Evolutionary conservation across 2,888 invertebrate genomes (phyloP).

Genomic region (Drosophila maculinotata): DNA sequence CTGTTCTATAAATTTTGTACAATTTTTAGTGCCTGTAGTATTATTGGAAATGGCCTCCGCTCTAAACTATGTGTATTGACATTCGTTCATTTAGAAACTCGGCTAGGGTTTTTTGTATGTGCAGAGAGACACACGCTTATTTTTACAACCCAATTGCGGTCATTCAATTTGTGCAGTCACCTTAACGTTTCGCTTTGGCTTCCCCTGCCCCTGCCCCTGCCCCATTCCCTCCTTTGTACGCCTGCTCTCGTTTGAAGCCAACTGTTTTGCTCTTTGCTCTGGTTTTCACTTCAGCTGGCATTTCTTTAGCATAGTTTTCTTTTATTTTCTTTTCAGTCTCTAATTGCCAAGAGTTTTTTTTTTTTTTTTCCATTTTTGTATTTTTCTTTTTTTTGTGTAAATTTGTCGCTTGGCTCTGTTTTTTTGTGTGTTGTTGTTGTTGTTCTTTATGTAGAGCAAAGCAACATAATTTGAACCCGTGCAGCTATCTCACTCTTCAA

Average conservation of each 20-base stretch:
- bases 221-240: too few species aligned
- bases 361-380: slow-evolving; percentile 4
- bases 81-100: background rate
- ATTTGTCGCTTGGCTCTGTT: slow-evolving; percentile 41
- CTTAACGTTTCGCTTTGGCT: slow-evolving; percentile 36
- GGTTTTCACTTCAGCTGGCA: slow-evolving; percentile 54
- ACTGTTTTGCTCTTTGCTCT: slow-evolving; percentile 49
- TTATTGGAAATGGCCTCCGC: background rate
- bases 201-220: background rate
- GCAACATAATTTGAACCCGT: slow-evolving; percentile 28
- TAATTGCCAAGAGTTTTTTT: slow-evolving; percentile 39
- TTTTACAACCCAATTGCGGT: slow-evolving; percentile 56
- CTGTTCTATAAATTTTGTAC: too few species aligned
- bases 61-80: background rate
- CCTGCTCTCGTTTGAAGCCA: background rate
- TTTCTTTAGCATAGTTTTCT: slow-evolving; percentile 43
- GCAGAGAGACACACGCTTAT: slow-evolving; percentile 1
- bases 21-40: too few species aligned
- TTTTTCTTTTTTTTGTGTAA: slow-evolving; percentile 22
- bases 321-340: slow-evolving; percentile 36
- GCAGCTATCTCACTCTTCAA: background rate
- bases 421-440: slow-evolving; percentile 24
- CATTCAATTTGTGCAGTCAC: slow-evolving; percentile 55
- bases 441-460: slow-evolving; percentile 57
- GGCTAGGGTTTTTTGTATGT: slow-evolving; percentile 7